Evolutionary conservation across 2,797 vertebrate genomes (phyloP).

Genomic region (Macropus fuliginosus): DNA sequence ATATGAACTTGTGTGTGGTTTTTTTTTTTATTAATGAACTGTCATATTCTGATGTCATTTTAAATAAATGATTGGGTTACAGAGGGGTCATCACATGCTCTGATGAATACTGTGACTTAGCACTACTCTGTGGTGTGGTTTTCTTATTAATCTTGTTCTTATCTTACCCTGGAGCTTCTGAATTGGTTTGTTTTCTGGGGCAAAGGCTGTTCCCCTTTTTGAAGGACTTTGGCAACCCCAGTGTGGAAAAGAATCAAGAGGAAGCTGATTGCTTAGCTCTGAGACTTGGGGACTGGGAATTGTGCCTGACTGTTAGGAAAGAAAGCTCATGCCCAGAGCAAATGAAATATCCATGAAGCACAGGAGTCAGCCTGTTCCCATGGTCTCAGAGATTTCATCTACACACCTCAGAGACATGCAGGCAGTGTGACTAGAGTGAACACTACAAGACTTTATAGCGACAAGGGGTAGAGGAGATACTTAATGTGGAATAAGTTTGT

Average conservation of each 20-base stretch:
- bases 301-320: background rate
- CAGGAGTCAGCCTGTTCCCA: background rate
- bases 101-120: slow-evolving; percentile 31
- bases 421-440: background rate
- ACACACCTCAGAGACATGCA: background rate
- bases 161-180: background rate
- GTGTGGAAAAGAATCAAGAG: background rate
- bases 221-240: background rate
- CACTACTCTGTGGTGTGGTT: background rate
- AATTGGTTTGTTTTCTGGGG: background rate
- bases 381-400: background rate
- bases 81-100: slow-evolving; percentile 58
- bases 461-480: background rate
- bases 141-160: slow-evolving; percentile 41
- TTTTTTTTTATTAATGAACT: slow-evolving; percentile 76
- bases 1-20: slow-evolving; percentile 80
- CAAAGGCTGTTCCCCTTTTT: background rate
- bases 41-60: slow-evolving; percentile 84
- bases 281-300: background rate
- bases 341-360: background rate
- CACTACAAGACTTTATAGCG: background rate
- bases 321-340: background rate
- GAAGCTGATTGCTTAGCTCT: background rate
- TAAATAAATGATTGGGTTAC: slow-evolving; percentile 86
- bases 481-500: background rate